Base-by-base conservation (phyloP, 2,797 vertebrate species). In the Acestrorhynchus altus region DNA sequence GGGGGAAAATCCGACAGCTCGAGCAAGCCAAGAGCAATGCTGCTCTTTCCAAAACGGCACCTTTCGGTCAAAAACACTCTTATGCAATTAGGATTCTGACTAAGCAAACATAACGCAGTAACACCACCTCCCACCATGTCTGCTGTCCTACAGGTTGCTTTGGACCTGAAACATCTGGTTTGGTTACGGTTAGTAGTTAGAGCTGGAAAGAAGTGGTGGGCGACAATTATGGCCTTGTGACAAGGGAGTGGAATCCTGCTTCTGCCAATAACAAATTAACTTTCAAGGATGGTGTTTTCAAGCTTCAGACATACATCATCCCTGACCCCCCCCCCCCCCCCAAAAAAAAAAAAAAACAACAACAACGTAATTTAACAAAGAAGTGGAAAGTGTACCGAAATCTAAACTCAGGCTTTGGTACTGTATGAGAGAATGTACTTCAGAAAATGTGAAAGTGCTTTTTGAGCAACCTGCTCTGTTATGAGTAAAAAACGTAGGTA, bases 51-150 rank as follows among this genome's bases (percentile, higher is more conserved):
- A 80, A 64, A 78, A 72, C 68, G 11, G 67, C 65, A 81, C 74
- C 66, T 85, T 85, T 81, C 51, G 35, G 70, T 63, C 77, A 54
- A 71, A 75, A 79, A 74, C 57, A 66, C 54, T 74, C 65, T 47
- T 61, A 66, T 72, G 63, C 79, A 80, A 31, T 79, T 82, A 72
- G 64, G 76, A 80, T 60, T 81, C 75, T 85, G 82, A 85, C 84
- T 82, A 77, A 82, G 84, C 80, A 84, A 74, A 74, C 57, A 73
- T 44, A 74, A 74, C 57, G 70, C 51, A 67, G 63, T 44, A 73
- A 51, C 61, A 72, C n/a, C 60, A 72, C 80, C 85, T 82, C 83
- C 81, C 79, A 86, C 84, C 66, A 42, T 42, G 63, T 61, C 72
- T 82, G 78, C 75, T 83, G 79, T 79, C 71, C 65, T 60, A 72